These are phyloP conservation scores for Pangasius krempfi DNA, from an alignment of 2,797 vertebrate genomes.

Conservation along the genomic window DNA sequence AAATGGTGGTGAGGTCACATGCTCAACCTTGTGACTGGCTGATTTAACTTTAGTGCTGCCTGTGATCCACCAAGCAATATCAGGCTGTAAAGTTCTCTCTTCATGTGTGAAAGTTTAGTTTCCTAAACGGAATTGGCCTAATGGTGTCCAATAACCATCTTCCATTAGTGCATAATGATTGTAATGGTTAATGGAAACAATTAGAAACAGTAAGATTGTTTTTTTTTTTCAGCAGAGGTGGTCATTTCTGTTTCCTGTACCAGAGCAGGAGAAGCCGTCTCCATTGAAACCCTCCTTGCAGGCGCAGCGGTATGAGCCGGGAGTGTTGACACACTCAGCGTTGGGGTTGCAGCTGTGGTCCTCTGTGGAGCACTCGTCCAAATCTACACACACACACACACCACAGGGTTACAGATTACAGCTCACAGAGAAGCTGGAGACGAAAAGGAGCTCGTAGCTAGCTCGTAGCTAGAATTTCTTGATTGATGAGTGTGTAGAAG, in stretches of 20 bases:
- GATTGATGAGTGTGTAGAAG: neutral
- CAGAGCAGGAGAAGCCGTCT: slow-evolving; percentile 88
- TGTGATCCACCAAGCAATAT: neutral
- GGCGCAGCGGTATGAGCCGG: slow-evolving; percentile 87
- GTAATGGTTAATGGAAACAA: neutral
- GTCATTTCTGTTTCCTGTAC: slow-evolving; percentile 64
- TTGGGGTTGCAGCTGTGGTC: slow-evolving; percentile 87
- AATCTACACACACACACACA: slow-evolving; percentile 78
- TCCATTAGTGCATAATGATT: slow-evolving; percentile 1
- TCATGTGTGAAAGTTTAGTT: neutral
- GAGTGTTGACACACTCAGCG: slow-evolving; percentile 86
- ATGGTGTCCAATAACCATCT: neutral
- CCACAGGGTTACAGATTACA: neutral
- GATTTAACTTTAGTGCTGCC: neutral
- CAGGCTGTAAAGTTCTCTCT: neutral
- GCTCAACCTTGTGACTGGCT: neutral
- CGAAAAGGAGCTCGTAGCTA: neutral
- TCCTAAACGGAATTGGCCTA: neutral
- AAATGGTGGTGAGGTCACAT: neutral
- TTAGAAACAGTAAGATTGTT: neutral
- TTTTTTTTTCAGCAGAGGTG: neutral
- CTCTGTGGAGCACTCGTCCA: slow-evolving; percentile 85
- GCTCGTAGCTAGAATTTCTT: neutral
- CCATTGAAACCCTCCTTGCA: slow-evolving; percentile 89
- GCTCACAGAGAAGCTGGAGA: neutral